Conservation (phyloP, 2,888 invertebrate genomes). For the Eupeodes luniger region DNA sequence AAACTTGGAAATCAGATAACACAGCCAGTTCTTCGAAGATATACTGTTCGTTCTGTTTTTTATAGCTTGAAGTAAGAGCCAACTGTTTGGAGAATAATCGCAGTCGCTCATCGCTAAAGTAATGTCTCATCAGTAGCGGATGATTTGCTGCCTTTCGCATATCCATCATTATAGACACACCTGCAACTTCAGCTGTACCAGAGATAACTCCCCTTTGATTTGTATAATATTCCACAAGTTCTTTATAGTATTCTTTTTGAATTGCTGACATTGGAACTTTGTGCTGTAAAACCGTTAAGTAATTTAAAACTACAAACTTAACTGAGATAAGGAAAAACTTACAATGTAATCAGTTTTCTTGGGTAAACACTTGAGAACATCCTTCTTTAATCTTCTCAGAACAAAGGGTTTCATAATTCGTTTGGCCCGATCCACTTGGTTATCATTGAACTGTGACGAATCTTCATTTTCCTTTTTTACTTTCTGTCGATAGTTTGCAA, state of each 20-base stretch:
- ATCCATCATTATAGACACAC: constrained; percentile 95
- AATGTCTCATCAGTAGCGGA: constrained; percentile 91
- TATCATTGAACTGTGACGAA: constrained; percentile 92
- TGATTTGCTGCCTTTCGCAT: constrained; percentile 97
- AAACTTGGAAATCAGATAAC: constrained; percentile 96
- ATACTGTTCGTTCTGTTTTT: constrained; percentile 91
- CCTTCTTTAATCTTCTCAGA: constrained; percentile 92
- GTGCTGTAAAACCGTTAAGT: constrained; percentile 77
- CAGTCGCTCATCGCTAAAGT: constrained; percentile 88
- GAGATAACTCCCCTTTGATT: constrained; percentile 86
- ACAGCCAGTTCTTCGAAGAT: constrained; percentile 94
- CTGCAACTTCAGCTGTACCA: constrained; percentile 86
- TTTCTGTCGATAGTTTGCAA: constrained; percentile 80
- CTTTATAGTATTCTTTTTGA: constrained; percentile 91
- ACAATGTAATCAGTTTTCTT: constrained; percentile 90
- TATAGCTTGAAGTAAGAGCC: constrained; percentile 88
- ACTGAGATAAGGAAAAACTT: constrained; percentile 66
- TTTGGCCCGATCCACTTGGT: constrained; percentile 96
- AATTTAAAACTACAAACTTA: background rate
- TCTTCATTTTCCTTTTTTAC: constrained; percentile 86
- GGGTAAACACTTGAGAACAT: constrained; percentile 94
- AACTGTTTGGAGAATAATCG: constrained; percentile 89
- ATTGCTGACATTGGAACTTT: constrained; percentile 88
- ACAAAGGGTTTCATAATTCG: constrained; percentile 98
- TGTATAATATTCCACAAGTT: constrained; percentile 89